A percentile compares a stretch with the other conserved stretches of the same genome.
Conservation (phyloP, 2,113 vertebrate species). For the Bubo scandiacus region DNA sequence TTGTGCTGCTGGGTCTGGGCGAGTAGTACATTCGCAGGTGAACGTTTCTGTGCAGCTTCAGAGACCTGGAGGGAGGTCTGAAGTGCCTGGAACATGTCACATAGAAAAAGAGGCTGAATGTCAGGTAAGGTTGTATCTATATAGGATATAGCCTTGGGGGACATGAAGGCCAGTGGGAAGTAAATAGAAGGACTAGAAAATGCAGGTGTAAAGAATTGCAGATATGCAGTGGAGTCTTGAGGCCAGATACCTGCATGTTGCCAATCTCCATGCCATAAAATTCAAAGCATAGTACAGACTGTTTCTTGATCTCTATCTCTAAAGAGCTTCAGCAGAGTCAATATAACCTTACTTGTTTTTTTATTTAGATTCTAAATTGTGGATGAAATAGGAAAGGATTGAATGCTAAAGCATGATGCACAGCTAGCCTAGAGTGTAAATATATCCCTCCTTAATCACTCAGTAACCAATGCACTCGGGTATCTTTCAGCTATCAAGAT, state of each 20-base stretch:
- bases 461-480: not conserved
- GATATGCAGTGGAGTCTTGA: not conserved
- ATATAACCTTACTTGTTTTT: not conserved
- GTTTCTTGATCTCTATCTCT: not conserved
- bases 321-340: not conserved
- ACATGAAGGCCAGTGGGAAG: not conserved
- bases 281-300: not conserved
- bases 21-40: not conserved
- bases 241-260: not conserved
- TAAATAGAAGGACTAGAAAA: not conserved
- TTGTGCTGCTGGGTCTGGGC: not conserved
- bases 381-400: not conserved
- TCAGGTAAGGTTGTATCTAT: not conserved
- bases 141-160: not conserved
- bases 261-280: not conserved
- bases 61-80: not conserved
- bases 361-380: not conserved
- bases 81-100: not conserved
- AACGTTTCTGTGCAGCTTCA: not conserved
- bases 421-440: not conserved
- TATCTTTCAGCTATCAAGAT: not conserved
- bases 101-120: not conserved
- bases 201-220: not conserved
- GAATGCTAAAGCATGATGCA: not conserved
- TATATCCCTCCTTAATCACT: not conserved